Base-by-base conservation (phyloP, 1,140 invertebrate species). In the Tetramorium simillimum region DNA sequence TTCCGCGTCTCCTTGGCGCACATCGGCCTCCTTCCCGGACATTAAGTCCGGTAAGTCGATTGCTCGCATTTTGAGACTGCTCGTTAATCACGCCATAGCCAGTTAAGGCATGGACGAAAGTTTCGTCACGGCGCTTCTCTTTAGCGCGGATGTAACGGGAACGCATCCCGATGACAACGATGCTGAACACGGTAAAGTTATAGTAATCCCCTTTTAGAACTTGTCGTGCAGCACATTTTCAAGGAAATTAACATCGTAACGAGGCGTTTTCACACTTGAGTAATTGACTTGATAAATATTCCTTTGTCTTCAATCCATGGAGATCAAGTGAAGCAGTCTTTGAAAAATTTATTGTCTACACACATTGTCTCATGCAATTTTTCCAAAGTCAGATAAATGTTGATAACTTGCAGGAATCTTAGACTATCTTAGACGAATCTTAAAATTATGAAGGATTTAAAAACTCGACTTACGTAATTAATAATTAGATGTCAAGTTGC, bases 21-120 rank as follows among this genome's bases (percentile, higher is more conserved):
- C 24, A 46, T 51, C 80, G 40, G 51, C 67, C 49, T 72, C 80
- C 80, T 72, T 82, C 40, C 40, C 67, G 49, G 18, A 73, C 67
- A 82, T 73, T 73, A 82, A 82, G 67, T 73, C 80, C 24, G 28
- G 80, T 33, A 18, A 73, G 67, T 62, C 80, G 80, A 82, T 82
- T 82, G 65, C 78, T 82, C 49, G 65, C 51, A 63, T 82, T 82
- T 82, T 18, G 51, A 82, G 80, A 82, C 51, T 67, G 67, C 67
- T 82, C 80, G 67, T 82, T 82, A 82, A 82, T 82, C 80, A 82
- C 70, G 51, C 67, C 67, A 24, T 53, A 82, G 51, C 24, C 24
- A 73, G 67, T 82, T 82, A 82, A 82, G 67, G 18, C 67, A 67
- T 16, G 51, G 46, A 28, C 49, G 51, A 72, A 58, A 40, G 21